Evolutionary conservation across 2,888 invertebrate genomes (phyloP).

Genomic region (Notodonta dromedarius): DNA sequence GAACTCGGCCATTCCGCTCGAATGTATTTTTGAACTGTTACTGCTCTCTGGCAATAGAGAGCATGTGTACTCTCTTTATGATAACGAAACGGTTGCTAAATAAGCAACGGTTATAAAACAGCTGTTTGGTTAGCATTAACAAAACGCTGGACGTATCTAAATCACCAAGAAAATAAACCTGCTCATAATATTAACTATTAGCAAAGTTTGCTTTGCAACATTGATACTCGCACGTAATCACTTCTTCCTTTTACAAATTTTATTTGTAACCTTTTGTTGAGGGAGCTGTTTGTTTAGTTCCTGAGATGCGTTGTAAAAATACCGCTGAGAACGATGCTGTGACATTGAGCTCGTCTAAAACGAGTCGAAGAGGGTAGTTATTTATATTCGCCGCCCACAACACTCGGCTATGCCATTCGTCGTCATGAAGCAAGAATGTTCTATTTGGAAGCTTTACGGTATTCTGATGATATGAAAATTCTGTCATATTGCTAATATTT

Average conservation of each 20-base stretch:
- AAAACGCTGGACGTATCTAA: neutral
- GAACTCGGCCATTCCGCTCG: slow-evolving; percentile 40
- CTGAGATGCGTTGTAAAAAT: slow-evolving; percentile 50
- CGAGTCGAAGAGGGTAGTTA: slow-evolving; percentile 66
- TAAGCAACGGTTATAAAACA: neutral
- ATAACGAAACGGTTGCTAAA: neutral
- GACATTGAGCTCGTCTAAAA: slow-evolving; percentile 76
- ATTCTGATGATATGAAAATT: slow-evolving; percentile 41
- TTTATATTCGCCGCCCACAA: slow-evolving; percentile 74
- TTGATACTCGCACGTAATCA: neutral
- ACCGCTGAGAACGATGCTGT: slow-evolving; percentile 55
- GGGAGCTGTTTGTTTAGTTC: slow-evolving; percentile 28
- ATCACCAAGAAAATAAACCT: neutral
- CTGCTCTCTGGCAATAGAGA: slow-evolving; percentile 59
- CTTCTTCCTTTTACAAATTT: neutral
- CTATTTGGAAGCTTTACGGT: slow-evolving; percentile 61
- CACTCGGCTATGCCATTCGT: slow-evolving; percentile 49
- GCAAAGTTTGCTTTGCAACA: neutral
- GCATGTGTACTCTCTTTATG: slow-evolving; percentile 20
- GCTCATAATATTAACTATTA: neutral
- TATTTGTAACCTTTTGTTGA: slow-evolving; percentile 15
- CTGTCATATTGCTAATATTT: slow-evolving; percentile 31
- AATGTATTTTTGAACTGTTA: slow-evolving; percentile 61
- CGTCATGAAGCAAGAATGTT: slow-evolving; percentile 67
- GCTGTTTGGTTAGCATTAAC: neutral